Evolutionary conservation across 2,113 vertebrate species (phyloP), one percentile per base, ranked within the genome.

Genomic region (Gallinago jamesoni): DNA sequence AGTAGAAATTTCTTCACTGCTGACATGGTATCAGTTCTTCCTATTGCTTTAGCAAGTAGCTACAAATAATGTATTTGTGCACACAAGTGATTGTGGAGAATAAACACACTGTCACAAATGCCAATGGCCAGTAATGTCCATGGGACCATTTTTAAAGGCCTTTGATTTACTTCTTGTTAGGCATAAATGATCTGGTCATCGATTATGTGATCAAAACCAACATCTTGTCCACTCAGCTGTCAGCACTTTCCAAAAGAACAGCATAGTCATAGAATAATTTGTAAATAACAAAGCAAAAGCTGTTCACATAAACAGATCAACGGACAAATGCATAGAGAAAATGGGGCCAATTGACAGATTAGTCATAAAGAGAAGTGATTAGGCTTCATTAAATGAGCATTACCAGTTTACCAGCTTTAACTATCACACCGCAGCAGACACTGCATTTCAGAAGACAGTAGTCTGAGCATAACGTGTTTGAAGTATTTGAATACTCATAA

Each of bases 341-440:
- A 78, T 18, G 68, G 22, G 21, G 22, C n/a, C 57, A 90, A 78
- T 59, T 90, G 83, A 78, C 52, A 96, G 73, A 84, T 87, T 60
- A 95, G 56, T 84, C 57, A 85, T 69, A 83, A 83, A 91, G 50
- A 73, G 25, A 72, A 87, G 57, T 69, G 22, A 96, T 78, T 89
- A 84, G 43, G 84, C 92, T 89, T 87, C 68, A 78, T 92, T 82
- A 92, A 90, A 88, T 62, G 33, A 90, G 48, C 48, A 68, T 93
- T 87, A 94, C 24, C n/a, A 72, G 64, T 82, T 95, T 70, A 89
- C 41, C 67, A 74, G 55, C 75, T 90, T 92, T 89, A 95, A 87
- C 86, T 80, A 89, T 81, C 73, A 67, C 20, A 39, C 33, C 0
- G 0, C 35, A 86, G 70, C 80, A 91, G 69, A 69, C 12, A 16